Evolutionary conservation across 2,113 vertebrate genomes (phyloP), one percentile per base, ranked within the genome.

Genomic region (Bothrops jararaca): DNA sequence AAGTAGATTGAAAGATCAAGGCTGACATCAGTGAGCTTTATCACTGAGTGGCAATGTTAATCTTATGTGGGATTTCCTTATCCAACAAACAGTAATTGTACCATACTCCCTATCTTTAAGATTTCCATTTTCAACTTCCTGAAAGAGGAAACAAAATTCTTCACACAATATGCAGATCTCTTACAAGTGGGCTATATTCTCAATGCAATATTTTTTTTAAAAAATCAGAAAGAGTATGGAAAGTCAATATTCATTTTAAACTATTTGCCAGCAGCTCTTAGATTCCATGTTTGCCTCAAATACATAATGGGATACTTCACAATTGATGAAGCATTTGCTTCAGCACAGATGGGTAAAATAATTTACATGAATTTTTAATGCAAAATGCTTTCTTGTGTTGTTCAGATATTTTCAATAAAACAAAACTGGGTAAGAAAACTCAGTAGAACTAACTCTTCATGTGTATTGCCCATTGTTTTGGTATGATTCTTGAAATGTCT

Each of bases 241-340:
- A 64, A 8, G 57, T 23, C 87, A 89, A 23, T 23, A 58, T 50
- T 90, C 20, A 90, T 39, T 12, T 39, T 60, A 18, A 69, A 92
- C 86, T 89, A 64, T 57, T 91, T 92, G 54, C 45, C 80, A 54
- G 45, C 80, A 57, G 50, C 64, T 53, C 69, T 80, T 6, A 58
- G 2, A 34, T 48, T 42, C 48, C 39, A 60, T 39, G 23, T 42
- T 60, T 85, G 90, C 7, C 85, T 48, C 26, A 74, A 88, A 74
- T 52, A 88, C 45, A 57, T 60, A 88, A 80, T 54, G 22, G 2
- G 1, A 95, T 53, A 0, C 91, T 23, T 56, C 85, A 90, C 29
- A 57, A 54, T 54, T 89, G 58, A 87, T 87, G 45, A 57, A 87
- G 53, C 29, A 86, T 92, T 91, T 74, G 53, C 24, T 91, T 86